Base-by-base conservation (phyloP, 2,113 vertebrate species). In the Ellobius talpinus region DNA sequence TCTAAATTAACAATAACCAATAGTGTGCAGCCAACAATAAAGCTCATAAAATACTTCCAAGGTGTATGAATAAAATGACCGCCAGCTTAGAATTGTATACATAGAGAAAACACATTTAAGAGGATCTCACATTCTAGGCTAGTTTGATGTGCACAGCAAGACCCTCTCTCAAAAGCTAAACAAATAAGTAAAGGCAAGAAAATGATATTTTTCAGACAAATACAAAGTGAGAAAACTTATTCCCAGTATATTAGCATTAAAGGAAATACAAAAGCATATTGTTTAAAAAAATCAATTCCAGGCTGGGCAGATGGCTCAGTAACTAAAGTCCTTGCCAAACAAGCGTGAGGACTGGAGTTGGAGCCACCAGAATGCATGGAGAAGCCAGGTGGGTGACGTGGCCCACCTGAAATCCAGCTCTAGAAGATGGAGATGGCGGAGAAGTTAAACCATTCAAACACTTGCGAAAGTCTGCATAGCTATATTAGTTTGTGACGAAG, bases 181-280 rank as follows among this genome's bases (percentile, higher is more conserved):
- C 31, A 87, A 12, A 52, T 17, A 70, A 70, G 82, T 42, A 77
- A 90, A 66, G 70, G 9, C 8, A 73, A 88, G 90, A 86, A 9
- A 74, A 72, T 76, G 42, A n/a, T 52, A 95, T 72, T 95, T 96
- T 93, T 63, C 77, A 95, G 63, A 91, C 26, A 70, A 94, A 88
- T 19, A 82, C 11, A 89, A 89, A 91, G 24, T 77, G 24, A 85
- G 42, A 85, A 91, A 55, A 91, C 33, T 31, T 89, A 68, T 79
- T 33, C 63, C 63, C 63, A 93, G 24, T 33, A 93, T n/a, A 96
- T 89, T 21, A 31, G 2, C 39, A 86, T 13, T 79, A 78, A 93
- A 95, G 47, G 19, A 95, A 89, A 68, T 39, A 47, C 50, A 55
- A 31, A 72, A 29, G 21, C 26, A 6, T 1, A 26, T 16, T 87